Evolutionary conservation across 1,140 invertebrate genomes (phyloP).

Genomic region (Asobara japonica): DNA sequence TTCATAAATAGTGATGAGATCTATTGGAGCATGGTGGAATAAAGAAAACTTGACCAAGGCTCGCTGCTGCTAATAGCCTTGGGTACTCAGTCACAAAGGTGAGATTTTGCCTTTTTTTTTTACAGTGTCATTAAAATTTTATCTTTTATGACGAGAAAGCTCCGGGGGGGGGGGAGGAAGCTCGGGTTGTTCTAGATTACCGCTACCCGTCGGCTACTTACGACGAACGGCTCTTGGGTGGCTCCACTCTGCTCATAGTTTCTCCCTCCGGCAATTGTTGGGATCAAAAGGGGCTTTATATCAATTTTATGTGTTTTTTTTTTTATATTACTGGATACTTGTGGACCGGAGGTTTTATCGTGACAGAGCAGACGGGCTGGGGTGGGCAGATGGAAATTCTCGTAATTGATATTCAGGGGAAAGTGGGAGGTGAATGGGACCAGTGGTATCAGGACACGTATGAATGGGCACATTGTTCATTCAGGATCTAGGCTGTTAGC

Average conservation of each 20-base stretch:
- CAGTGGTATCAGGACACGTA: no score
- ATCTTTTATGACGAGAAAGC: neutral
- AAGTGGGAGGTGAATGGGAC: no score
- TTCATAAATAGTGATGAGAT: neutral
- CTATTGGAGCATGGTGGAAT: neutral
- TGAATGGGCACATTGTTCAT: no score
- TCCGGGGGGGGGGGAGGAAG: neutral
- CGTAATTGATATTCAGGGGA: neutral
- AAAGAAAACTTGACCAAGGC: neutral
- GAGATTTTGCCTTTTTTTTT: conserved; percentile 7
- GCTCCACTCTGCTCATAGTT: neutral
- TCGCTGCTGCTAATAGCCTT: neutral
- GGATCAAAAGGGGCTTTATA: neutral
- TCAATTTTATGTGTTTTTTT: neutral
- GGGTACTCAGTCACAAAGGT: conserved; percentile 4
- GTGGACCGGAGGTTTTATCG: neutral
- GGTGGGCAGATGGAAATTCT: neutral
- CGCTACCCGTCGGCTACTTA: conserved; percentile 6
- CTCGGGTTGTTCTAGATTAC: neutral
- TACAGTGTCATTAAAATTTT: conserved; percentile 22
- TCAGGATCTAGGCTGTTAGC: no score
- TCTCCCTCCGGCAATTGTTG: neutral
- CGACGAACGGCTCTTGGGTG: neutral
- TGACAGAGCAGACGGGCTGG: no score
- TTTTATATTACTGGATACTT: neutral